Evolutionary conservation across 2,888 invertebrate species (phyloP).

Genomic region (Drosophila pseudotakahashii): DNA sequence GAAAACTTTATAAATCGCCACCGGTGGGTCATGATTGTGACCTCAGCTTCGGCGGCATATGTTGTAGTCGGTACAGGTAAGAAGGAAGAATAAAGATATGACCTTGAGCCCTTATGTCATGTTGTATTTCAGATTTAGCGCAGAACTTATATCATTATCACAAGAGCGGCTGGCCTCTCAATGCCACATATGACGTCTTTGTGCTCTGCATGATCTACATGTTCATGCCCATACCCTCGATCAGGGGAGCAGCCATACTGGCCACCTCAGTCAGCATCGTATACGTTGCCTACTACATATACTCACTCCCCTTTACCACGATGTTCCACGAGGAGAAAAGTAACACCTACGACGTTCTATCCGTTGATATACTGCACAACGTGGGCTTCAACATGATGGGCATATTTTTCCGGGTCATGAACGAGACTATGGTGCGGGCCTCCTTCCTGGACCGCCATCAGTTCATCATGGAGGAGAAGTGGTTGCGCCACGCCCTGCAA

Average conservation of each 20-base stretch:
- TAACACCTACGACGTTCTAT: background rate
- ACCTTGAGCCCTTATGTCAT: no score
- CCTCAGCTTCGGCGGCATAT: constrained; percentile 14
- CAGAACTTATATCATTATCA: constrained; percentile 15
- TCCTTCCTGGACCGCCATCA: constrained; percentile 64
- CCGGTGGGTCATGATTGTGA: constrained; percentile 27
- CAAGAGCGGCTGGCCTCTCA: constrained; percentile 3
- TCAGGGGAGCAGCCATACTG: background rate
- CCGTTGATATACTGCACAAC: constrained; percentile 32
- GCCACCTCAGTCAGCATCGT: background rate
- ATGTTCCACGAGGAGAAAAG: background rate
- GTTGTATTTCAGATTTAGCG: constrained; percentile 10
- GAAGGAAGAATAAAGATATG: background rate
- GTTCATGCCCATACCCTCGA: constrained; percentile 29
- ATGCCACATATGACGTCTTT: constrained; percentile 42
- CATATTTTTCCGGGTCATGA: constrained; percentile 48
- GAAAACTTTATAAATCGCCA: constrained; percentile 1
- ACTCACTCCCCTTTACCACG: background rate
- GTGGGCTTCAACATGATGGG: constrained; percentile 57
- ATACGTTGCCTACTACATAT: background rate
- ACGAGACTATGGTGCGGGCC: constrained; percentile 54
- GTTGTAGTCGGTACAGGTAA: constrained; percentile 25
- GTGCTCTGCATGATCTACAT: constrained; percentile 51
- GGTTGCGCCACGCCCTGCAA: constrained; percentile 34
- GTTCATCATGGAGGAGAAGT: constrained; percentile 81